phyloP scores from a whole-genome alignment of 2,797 vertebrate genomes.

The Onychomys torridus region DNA sequence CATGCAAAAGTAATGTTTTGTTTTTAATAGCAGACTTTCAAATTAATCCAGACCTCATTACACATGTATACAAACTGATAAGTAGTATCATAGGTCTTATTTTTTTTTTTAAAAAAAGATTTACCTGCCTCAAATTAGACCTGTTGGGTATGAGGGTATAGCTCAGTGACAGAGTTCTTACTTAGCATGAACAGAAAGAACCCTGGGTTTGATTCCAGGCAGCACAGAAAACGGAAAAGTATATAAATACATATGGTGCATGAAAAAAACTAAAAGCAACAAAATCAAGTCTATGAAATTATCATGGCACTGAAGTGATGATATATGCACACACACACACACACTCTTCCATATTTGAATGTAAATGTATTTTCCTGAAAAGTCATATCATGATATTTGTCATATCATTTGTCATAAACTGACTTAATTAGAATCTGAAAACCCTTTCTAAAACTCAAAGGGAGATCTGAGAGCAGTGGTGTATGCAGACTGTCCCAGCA shows the following conservation, averaged over 20 bases:
- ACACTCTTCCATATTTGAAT: slow-evolving; percentile 46
- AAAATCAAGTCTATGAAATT: slow-evolving; percentile 62
- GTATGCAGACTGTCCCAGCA: neutral
- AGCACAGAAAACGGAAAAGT: neutral
- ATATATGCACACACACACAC: neutral
- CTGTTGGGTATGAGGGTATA: neutral
- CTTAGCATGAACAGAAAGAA: neutral
- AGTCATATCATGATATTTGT: slow-evolving; percentile 50
- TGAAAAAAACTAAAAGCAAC: neutral
- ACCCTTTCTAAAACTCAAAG: slow-evolving; percentile 17
- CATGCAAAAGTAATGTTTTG: neutral
- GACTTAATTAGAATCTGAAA: slow-evolving; percentile 46
- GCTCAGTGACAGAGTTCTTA: neutral
- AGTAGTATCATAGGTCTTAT: neutral
- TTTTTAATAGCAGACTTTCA: neutral
- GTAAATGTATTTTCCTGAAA: slow-evolving; percentile 42
- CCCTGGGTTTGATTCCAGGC: neutral
- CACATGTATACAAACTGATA: slow-evolving; percentile 32
- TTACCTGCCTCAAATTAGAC: neutral
- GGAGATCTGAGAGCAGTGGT: neutral
- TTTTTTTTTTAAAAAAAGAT: slow-evolving; percentile 71
- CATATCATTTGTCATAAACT: slow-evolving; percentile 51
- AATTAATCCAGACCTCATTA: neutral
- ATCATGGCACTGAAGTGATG: neutral
- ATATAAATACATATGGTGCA: neutral